These are phyloP conservation scores for Halcyon badia DNA, from an alignment of 2,797 vertebrate genomes.

Conservation along the genomic window DNA sequence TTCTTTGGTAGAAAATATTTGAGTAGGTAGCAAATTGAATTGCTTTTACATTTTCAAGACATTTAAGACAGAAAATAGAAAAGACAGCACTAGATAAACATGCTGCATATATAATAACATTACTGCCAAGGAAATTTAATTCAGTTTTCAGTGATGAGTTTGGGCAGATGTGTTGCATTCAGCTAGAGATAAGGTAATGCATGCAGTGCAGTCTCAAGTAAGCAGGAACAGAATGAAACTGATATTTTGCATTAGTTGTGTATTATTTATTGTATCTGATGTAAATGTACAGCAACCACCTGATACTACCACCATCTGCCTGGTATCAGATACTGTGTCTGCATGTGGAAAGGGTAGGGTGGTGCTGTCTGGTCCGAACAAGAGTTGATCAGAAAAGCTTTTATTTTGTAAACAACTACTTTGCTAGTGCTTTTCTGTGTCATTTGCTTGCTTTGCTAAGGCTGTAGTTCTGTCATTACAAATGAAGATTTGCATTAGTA, in stretches of 20 bases:
- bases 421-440: not conserved
- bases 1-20: conserved; percentile 60
- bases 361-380: not conserved
- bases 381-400: not conserved
- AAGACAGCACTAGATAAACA: conserved; percentile 63
- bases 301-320: conserved; percentile 31
- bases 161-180: conserved; percentile 66
- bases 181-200: conserved; percentile 62
- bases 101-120: conserved; percentile 57
- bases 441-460: not conserved
- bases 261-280: conserved; percentile 78
- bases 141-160: conserved; percentile 52
- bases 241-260: conserved; percentile 64
- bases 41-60: conserved; percentile 72
- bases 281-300: conserved; percentile 45
- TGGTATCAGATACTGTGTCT: not conserved
- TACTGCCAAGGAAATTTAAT: conserved; percentile 73
- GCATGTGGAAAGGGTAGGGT: not conserved
- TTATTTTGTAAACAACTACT: not conserved
- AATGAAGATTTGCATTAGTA: not conserved
- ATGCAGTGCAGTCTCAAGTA: conserved; percentile 47
- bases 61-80: conserved; percentile 64
- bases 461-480: not conserved
- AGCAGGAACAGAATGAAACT: conserved; percentile 65
- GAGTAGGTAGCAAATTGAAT: conserved; percentile 60